Evolutionary conservation across 1,140 invertebrate species (phyloP).

Genomic region (Drosophila nigromelanica): DNA sequence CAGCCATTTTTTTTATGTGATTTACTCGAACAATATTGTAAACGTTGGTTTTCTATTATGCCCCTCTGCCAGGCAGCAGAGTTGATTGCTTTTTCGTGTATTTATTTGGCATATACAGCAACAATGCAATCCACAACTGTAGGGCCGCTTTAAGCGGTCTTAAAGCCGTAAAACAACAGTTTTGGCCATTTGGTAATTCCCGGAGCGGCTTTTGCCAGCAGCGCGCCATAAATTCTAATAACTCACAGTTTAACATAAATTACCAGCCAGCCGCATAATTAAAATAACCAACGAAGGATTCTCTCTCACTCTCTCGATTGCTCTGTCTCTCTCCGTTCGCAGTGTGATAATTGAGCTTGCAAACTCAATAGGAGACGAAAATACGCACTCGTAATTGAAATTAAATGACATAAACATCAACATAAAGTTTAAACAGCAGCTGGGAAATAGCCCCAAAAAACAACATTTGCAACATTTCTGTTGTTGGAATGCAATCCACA

Average conservation of each 20-base stretch:
- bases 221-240: conserved; percentile 75
- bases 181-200: conserved; percentile 62
- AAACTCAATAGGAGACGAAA: conserved; percentile 23
- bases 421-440: conserved; percentile 65
- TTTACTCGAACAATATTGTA: conserved; percentile 36
- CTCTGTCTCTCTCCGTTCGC: conserved; percentile 1
- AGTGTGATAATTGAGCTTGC: conserved; percentile 42
- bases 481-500: conserved; percentile 69
- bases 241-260: conserved; percentile 80
- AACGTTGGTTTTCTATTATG: conserved; percentile 37
- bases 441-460: conserved; percentile 36
- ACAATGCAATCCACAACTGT: conserved; percentile 23
- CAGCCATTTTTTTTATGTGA: conserved; percentile 5
- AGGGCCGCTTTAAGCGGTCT: conserved; percentile 35
- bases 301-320: not conserved
- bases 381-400: conserved; percentile 62
- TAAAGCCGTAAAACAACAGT: conserved; percentile 25
- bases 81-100: conserved; percentile 75
- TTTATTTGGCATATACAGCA: conserved; percentile 63
- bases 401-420: conserved; percentile 71
- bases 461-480: conserved; percentile 40
- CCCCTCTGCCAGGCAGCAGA: not conserved
- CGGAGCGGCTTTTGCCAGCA: conserved; percentile 62
- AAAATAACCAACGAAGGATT: conserved; percentile 51
- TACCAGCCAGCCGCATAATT: conserved; percentile 71